Evolutionary conservation across 2,113 vertebrate genomes (phyloP), one percentile per base, ranked within the genome.

Genomic region (Malurus cyaneus): DNA sequence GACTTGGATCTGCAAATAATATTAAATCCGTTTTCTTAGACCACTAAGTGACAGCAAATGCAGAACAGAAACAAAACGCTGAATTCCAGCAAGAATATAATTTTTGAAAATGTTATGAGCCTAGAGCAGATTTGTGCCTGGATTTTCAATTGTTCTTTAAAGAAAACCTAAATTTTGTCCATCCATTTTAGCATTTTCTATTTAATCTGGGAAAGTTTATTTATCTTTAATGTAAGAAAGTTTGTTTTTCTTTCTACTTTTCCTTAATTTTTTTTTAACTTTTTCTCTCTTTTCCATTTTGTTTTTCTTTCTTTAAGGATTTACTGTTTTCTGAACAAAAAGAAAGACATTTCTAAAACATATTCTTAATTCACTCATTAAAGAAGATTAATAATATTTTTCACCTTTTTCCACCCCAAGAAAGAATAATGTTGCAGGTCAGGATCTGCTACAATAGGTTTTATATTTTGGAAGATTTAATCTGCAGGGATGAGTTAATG

Each of bases 401-500:
- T 81, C 39, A 28, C 14, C 14, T 61, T 69, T 92, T 88, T 64
- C 20, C 24, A 66, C 24, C 12, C 11, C 23, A 80, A 57, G 49
- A 80, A 82, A 86, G 12, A 84, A 61, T 66, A 89, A 61, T 0
- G 1, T 49, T 91, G 5, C 39, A 88, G 39, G 44, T 77, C 53
- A 70, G 44, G 41, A 90, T 93, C 46, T 70, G 46, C 36, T 79
- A 57, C 41, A 86, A 59, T 64, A 26, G 10, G 23, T 65, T 91
- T 87, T 69, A 81, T 92, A 62, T 82, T 93, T 93, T 71, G 89
- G 23, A 70, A 78, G 32, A 46, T 61, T 74, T 84, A 86, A 66
- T 94, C 73, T 89, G 44, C 84, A 76, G 34, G 62, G 74, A 82
- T 87, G 78, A 96, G 77, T 86, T 91, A 96, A 57, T 61, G 18